Base-by-base conservation (phyloP, 35 echinoderm and acorn worm species). In the Stichopus chloronotus region DNA sequence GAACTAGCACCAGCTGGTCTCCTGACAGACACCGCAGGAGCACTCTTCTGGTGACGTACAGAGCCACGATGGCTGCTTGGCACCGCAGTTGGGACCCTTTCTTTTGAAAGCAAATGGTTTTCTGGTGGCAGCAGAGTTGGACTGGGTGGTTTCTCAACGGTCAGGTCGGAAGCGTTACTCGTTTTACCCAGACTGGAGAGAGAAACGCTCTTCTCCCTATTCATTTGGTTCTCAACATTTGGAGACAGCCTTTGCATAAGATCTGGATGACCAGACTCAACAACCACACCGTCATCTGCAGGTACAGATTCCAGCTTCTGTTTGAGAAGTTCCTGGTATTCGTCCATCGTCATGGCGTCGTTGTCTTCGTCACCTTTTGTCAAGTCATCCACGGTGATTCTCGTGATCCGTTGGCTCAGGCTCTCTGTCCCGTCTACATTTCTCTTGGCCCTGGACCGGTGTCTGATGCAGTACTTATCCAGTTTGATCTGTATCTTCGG, bases 371-470 rank as follows among this genome's bases (percentile, higher is more conserved):
- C 88, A 78, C 79, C 91, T 2, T 61, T 79, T 7, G 84, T 53
- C n/a, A 76, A 86, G 7, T 94, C 88, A 72, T 98, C 97, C 0
- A 98, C 93, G 17, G 97, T 98, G 25, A 98, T 92, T 53, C 90
- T 87, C 8, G 97, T 98, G 74, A 98, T 98, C 4, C 94, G 69
- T 53, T 96, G 96, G 78, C 93, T 93, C 17, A 98, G 85, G 57
- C 97, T 98, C 22, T 96, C 95, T 1, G 92, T 94, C 4, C 97
- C 97, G 56, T 98, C 95, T 6, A 98, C 59, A 63, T 93, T 96
- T 4, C 87, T 55, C 81, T 95, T 95, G 9, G 78, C 81, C 61
- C 92, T 98, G 78, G 88, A 93, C 52, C 94, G 93, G 56, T 96
- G 95, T 21, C 93, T 78, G 14, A 98, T 90, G 58, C 95, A 93